Evolutionary conservation across 2,113 vertebrate species (phyloP), one percentile per base, ranked within the genome.

Genomic region (Pterocles orientalis): DNA sequence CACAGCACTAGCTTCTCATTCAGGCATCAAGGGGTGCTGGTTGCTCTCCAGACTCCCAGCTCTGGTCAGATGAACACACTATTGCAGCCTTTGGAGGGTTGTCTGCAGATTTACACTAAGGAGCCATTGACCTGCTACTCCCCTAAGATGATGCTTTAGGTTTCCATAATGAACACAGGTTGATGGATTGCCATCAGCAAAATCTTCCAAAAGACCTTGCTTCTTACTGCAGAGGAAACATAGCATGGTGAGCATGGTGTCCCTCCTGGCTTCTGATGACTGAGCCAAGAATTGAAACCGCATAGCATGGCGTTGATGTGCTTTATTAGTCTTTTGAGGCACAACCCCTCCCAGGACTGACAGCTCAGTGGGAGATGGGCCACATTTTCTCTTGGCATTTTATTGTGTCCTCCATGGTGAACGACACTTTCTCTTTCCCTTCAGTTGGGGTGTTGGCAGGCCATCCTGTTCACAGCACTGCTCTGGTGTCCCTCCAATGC

Each of bases 181-280:
- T 70, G 64, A 50, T 57, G 58, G 20, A 83, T 33, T 34, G 60
- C 9, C 7, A 34, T 9, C 20, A 66, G 28, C 2, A 62, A 72
- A 57, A 78, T 54, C 56, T 78, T 45, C 21, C 47, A 61, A 11
- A 60, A 53, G 9, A 2, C 17, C 9, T 31, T 4, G 3, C 12
- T 84, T 75, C 28, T 11, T 29, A 17, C 21, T 47, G n/a, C 60
- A 53, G 58, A 16, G 36, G 16, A 86, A 3, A 61, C 28, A 7
- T 54, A 24, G 25, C 34, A 33, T 2, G 23, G 31, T n/a, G 26
- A 72, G 14, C 0, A 0, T 23, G 15, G 12, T 50, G 14, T 23
- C 41, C 29, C 33, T 92, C 21, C 75, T 39, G 75, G 28, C 23
- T 72, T 47, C 53, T 60, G 45, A 10, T 21, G 7, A 12, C 28